A percentile compares a stretch with the other conserved stretches of the same genome.
Conservation (phyloP, 1,140 invertebrate genomes). For the Popillia japonica region DNA sequence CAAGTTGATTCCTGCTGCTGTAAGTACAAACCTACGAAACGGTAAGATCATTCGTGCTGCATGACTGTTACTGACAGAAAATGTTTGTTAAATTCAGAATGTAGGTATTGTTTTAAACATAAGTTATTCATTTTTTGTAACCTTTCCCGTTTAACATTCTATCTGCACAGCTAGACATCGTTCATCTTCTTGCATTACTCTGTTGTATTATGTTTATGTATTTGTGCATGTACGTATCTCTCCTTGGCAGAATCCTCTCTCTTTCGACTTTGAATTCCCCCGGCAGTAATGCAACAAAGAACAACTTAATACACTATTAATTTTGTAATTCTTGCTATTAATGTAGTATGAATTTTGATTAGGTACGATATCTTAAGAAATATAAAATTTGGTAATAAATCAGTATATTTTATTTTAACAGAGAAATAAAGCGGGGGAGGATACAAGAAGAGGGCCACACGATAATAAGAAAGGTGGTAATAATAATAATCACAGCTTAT, state of each 20-base stretch:
- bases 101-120: slow-evolving; percentile 4
- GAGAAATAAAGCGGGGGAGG: no score
- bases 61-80: slow-evolving; percentile 1
- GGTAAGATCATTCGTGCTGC: not conserved
- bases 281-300: not conserved
- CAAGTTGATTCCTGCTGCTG: no score
- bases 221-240: not conserved
- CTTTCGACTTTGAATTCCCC: not conserved
- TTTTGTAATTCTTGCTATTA: no score
- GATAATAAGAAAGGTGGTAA: no score
- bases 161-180: not conserved
- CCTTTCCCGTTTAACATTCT: slow-evolving; percentile 9
- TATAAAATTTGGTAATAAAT: no score
- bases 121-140: slow-evolving; percentile 12
- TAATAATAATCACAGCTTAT: no score
- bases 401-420: no score
- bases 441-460: no score
- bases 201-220: not conserved
- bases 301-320: not conserved
- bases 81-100: slow-evolving; percentile 12
- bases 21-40: not conserved
- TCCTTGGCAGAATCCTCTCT: not conserved
- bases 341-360: no score
- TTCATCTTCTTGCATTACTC: slow-evolving; percentile 14
- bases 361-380: no score